A percentile compares a stretch with the other conserved stretches of the same genome.
Evolutionary conservation across 2,888 invertebrate genomes (phyloP).

Genomic region (Aphidius colemani): DNA sequence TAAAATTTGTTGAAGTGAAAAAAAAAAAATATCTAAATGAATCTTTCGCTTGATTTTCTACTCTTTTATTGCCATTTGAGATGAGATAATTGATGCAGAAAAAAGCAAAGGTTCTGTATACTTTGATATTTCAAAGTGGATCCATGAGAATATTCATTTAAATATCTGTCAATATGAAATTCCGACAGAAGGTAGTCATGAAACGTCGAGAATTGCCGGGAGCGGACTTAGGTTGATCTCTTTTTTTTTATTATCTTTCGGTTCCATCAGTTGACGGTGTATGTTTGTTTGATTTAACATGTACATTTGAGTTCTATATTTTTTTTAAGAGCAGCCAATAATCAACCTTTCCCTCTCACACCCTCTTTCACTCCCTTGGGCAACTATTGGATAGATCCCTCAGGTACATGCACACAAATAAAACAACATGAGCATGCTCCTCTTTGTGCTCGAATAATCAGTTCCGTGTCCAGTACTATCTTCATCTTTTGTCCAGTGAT

Average conservation of each 20-base stretch:
- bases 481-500: slow-evolving; percentile 30
- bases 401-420: slow-evolving; percentile 19
- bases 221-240: slow-evolving; percentile 31
- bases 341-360: slow-evolving; percentile 33
- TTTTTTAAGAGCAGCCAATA: slow-evolving; percentile 31
- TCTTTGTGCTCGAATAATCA: slow-evolving; percentile 31
- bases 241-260: neutral
- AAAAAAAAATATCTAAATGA: slow-evolving; percentile 44
- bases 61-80: neutral
- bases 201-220: slow-evolving; percentile 30
- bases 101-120: slow-evolving; percentile 27
- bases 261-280: neutral
- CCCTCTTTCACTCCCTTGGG: slow-evolving; percentile 23
- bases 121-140: slow-evolving; percentile 56
- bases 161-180: slow-evolving; percentile 58
- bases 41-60: slow-evolving; percentile 36
- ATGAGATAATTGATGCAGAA: too few relatives aligned
- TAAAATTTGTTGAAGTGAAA: slow-evolving; percentile 19
- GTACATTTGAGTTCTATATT: slow-evolving; percentile 6
- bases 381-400: slow-evolving; percentile 23
- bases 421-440: neutral
- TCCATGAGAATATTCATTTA: slow-evolving; percentile 57
- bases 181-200: slow-evolving; percentile 39
- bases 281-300: slow-evolving; percentile 16
- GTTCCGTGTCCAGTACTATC: slow-evolving; percentile 27